phyloP scores from a whole-genome alignment of 2,797 vertebrate species.

The Pseudomugil tenellus region DNA sequence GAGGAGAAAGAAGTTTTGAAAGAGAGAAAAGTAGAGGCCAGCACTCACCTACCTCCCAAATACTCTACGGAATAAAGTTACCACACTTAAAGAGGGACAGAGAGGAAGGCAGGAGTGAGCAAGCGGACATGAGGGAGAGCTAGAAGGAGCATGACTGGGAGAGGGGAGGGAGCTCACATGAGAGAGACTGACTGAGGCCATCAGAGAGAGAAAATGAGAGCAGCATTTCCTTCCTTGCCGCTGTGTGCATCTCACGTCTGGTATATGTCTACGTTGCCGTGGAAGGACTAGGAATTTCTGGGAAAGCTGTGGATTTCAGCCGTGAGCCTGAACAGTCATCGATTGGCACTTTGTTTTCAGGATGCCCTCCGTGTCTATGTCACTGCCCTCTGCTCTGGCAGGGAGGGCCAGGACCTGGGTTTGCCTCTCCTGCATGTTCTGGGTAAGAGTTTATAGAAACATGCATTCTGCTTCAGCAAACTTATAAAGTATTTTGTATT shows the following conservation, averaged over 20 bases:
- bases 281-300: slow-evolving; percentile 42
- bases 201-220: slow-evolving; percentile 56
- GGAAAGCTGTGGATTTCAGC: slow-evolving; percentile 65
- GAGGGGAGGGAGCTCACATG: slow-evolving; percentile 53
- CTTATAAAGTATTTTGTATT: neutral
- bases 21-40: slow-evolving; percentile 53
- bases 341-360: slow-evolving; percentile 23
- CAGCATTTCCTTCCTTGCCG: slow-evolving; percentile 37
- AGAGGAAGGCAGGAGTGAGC: slow-evolving; percentile 47
- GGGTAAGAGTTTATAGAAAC: slow-evolving; percentile 79
- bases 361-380: slow-evolving; percentile 79
- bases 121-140: slow-evolving; percentile 41
- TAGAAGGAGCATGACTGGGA: slow-evolving; percentile 45
- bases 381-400: slow-evolving; percentile 77
- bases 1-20: slow-evolving; percentile 60
- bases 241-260: slow-evolving; percentile 53
- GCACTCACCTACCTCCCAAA: slow-evolving; percentile 42
- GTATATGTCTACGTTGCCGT: slow-evolving; percentile 62
- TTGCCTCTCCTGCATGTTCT: slow-evolving; percentile 92
- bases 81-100: slow-evolving; percentile 55
- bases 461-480: neutral
- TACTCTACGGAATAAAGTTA: slow-evolving; percentile 68
- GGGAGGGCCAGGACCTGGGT: slow-evolving; percentile 86
- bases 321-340: slow-evolving; percentile 30
- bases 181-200: slow-evolving; percentile 59